phyloP scores from a whole-genome alignment of 1,140 invertebrate species.

The Streblospio benedicti region DNA sequence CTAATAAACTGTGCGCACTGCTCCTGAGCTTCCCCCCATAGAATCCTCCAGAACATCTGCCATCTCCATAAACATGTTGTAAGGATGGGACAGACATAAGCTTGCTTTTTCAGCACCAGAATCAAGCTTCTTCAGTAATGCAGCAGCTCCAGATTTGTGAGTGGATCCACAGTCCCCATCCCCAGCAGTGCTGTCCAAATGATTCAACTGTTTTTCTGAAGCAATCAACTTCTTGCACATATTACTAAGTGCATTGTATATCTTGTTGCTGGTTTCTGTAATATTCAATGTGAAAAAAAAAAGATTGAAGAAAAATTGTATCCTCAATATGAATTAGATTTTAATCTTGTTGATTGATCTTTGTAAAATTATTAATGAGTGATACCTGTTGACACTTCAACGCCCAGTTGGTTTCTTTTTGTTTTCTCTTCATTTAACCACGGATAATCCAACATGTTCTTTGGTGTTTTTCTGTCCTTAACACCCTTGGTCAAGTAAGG shows the following conservation, averaged over 20 bases:
- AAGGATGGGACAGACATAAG: background rate
- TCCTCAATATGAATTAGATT: background rate
- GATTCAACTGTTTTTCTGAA: slow-evolving; percentile 58
- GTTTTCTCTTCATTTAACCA: background rate
- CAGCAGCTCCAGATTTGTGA: slow-evolving; percentile 56
- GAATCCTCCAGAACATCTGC: background rate
- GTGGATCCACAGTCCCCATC: slow-evolving; percentile 77
- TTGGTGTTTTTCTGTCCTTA: no score
- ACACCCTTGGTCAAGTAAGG: no score
- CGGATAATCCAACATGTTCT: no score
- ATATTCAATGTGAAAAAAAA: background rate
- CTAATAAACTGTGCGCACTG: no score
- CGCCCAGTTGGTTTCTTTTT: background rate
- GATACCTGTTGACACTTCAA: background rate
- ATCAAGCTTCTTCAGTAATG: background rate
- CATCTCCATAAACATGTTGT: background rate
- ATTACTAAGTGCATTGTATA: slow-evolving; percentile 20
- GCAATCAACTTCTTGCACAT: slow-evolving; percentile 51
- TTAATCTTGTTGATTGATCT: background rate
- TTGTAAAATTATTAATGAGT: background rate
- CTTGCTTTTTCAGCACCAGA: background rate
- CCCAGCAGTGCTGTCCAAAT: slow-evolving; percentile 64
- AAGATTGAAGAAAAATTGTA: background rate
- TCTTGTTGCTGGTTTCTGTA: background rate
- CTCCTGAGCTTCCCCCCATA: no score